Evolutionary conservation across 2,888 invertebrate species (phyloP).

Genomic region (Deilephila elpenor): DNA sequence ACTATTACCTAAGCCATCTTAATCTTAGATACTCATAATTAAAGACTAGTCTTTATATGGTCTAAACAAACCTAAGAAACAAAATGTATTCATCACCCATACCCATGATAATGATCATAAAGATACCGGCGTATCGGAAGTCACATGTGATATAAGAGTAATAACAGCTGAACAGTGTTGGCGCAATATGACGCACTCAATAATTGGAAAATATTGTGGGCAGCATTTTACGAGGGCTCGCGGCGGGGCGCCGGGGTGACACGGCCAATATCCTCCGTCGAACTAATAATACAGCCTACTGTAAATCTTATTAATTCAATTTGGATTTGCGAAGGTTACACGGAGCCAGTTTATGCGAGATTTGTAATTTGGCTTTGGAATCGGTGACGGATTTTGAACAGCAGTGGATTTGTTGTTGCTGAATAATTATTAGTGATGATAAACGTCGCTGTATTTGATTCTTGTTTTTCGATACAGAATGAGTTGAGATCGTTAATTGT

Average conservation of each 20-base stretch:
- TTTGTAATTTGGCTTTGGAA: not conserved
- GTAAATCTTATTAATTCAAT: slow-evolving; percentile 29
- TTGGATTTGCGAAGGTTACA: not conserved
- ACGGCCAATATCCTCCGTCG: slow-evolving; percentile 44
- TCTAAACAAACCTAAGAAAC: too few relatives aligned
- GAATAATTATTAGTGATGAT: too few relatives aligned
- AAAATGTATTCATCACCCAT: not conserved
- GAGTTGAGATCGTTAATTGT: too few relatives aligned
- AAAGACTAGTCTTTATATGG: too few relatives aligned
- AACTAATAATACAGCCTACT: slow-evolving; percentile 35
- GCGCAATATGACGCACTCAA: slow-evolving; percentile 53
- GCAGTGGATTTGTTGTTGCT: too few relatives aligned
- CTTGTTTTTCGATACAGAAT: too few relatives aligned
- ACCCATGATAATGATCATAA: not conserved
- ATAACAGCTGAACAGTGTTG: slow-evolving; percentile 48
- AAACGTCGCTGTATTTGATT: too few relatives aligned
- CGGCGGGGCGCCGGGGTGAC: slow-evolving; percentile 45
- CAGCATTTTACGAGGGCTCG: slow-evolving; percentile 49
- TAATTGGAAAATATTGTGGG: slow-evolving; percentile 60
- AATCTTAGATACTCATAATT: too few relatives aligned
- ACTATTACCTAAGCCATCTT: too few relatives aligned
- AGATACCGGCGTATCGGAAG: slow-evolving; percentile 36
- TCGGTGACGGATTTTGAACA: too few relatives aligned
- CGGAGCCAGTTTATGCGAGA: not conserved
- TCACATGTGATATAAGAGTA: slow-evolving; percentile 43